Evolutionary conservation across 2,888 invertebrate species (phyloP), one percentile per base, ranked within the genome.

Genomic region (Unio pictorum): DNA sequence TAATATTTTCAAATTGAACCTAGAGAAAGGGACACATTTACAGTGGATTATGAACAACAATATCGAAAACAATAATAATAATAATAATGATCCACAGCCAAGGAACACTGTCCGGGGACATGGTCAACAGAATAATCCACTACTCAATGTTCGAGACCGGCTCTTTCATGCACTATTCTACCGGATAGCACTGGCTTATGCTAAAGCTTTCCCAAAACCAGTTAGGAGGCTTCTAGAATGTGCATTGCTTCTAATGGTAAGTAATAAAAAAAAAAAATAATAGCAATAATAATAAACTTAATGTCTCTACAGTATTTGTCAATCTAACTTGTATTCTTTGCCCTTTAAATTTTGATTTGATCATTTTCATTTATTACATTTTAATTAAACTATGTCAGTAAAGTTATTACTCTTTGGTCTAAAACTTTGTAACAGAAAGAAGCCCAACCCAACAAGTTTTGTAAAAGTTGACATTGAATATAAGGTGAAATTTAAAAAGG

Each of bases 81-180:
- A 81, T 63, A 79, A 76, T 60, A 68, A 69, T n/a, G 60, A 64
- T 34, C 69, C 70, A 17, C 70, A 61, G 4, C 64, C 64, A 6
- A 68, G 75, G 23, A 75, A 71, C 30, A 65, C 67, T 26, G 75
- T 74, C 34, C 59, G 78, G n/a, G 66, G 76, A 58, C 80, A 79
- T 15, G 77, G 81, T 20, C 78, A 80, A 30, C 79, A 79, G 59
- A 81, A 82, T 58, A 89, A 89, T 69, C 89, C 89, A 5, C 76
- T 88, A 45, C 75, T 89, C 54, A 88, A 89, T 81, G 95, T 97
- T 71, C 92, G 98, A 84, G 97, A 98, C 89, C 93, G 97, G 81
- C 91, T 98, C 68, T 98, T 98, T 90, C 96, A 98, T 91, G 97
- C 97, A 20, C 92, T 99, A 81, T 98, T 99, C 91, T 89, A 97